Percentiles rank a stretch among this genome's conserved stretches.
These are phyloP conservation scores for Solea senegalensis DNA, from an alignment of 2,113 vertebrate genomes.

Conservation along the genomic window DNA sequence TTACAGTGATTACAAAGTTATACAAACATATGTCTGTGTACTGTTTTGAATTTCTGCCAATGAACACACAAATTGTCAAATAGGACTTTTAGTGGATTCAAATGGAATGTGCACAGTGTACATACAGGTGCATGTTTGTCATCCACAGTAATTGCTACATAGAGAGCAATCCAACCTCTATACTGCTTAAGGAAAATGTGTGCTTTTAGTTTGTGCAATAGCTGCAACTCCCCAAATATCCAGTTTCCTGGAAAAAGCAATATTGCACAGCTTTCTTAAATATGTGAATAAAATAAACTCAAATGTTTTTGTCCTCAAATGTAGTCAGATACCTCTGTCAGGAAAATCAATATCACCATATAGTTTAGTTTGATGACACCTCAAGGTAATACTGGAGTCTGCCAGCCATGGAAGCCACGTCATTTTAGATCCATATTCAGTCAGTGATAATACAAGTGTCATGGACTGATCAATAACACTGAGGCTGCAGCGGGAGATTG, in stretches of 20 bases:
- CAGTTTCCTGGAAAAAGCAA: neutral
- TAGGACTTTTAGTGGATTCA: too few species aligned
- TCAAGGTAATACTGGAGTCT: conserved; percentile 38
- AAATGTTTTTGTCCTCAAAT: neutral
- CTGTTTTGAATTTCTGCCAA: too few species aligned
- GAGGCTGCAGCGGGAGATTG: neutral
- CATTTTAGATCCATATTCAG: conserved; percentile 39
- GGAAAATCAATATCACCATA: conserved; percentile 17
- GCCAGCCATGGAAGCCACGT: conserved; percentile 10
- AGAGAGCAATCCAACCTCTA: too few species aligned
- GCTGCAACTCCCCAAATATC: neutral
- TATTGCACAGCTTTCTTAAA: neutral
- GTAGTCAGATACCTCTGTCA: neutral
- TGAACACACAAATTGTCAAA: too few species aligned
- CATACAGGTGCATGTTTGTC: neutral
- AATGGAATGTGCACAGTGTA: neutral
- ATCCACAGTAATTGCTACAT: conserved; percentile 19
- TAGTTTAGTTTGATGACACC: conserved; percentile 17
- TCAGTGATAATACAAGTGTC: conserved; percentile 35
- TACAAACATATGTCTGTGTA: too few species aligned
- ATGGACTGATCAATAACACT: neutral
- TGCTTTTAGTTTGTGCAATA: neutral
- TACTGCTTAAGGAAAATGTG: neutral
- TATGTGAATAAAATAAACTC: neutral
- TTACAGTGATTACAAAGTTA: too few species aligned